A percentile compares a stretch with the other conserved stretches of the same genome.
These are phyloP conservation scores for Mastomys natalensis DNA, from an alignment of 2,113 vertebrate genomes.

Conservation along the genomic window DNA sequence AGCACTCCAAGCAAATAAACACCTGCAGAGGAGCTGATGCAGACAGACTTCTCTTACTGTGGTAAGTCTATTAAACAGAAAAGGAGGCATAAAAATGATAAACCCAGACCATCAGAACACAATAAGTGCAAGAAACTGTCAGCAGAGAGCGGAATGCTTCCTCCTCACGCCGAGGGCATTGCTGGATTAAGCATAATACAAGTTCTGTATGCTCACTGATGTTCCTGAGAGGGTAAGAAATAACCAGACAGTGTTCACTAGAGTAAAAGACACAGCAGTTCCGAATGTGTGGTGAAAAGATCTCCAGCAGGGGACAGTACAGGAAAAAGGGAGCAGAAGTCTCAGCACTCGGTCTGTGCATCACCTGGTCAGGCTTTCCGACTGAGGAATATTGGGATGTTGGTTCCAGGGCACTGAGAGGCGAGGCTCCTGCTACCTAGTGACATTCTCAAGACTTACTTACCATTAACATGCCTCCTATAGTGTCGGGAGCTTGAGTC, in stretches of 20 bases:
- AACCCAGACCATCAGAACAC: constrained; percentile 51
- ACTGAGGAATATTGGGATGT: not conserved
- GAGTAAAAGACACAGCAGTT: constrained; percentile 33
- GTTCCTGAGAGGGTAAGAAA: constrained; percentile 23
- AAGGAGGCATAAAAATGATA: constrained; percentile 64
- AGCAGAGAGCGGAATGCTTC: constrained; percentile 11
- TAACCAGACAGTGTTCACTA: constrained; percentile 43
- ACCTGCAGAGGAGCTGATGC: constrained; percentile 15
- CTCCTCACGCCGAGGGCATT: constrained; percentile 10
- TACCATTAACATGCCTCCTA: not conserved
- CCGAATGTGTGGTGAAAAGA: not conserved
- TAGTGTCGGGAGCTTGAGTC: not conserved
- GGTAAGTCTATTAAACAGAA: constrained; percentile 70
- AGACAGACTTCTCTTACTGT: not conserved
- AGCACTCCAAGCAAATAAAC: not conserved
- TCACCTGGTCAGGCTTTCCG: not conserved
- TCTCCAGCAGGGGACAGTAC: not conserved
- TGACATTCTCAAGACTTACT: not conserved
- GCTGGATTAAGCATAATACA: constrained; percentile 36
- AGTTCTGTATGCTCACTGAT: not conserved
- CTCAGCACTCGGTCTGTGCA: not conserved
- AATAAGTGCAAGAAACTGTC: constrained; percentile 32
- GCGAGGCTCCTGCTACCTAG: not conserved
- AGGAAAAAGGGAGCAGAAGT: not conserved
- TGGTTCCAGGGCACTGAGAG: not conserved